Evolutionary conservation across 2,888 invertebrate genomes (phyloP).

Genomic region (Scaptomyza caliginosa): DNA sequence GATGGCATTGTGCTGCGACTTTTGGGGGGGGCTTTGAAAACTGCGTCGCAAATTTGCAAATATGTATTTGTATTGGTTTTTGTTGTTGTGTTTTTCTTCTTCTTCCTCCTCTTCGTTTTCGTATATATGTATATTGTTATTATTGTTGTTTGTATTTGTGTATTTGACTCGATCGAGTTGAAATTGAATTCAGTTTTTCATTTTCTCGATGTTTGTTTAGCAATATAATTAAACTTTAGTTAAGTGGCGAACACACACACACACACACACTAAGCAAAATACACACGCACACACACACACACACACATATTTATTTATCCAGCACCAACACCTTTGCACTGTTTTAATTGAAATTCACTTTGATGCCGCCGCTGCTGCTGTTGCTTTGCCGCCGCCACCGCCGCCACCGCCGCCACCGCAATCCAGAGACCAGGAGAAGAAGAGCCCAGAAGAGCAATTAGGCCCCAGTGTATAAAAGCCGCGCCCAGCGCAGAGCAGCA

Average conservation of each 20-base stretch:
- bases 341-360: conserved; percentile 65
- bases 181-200: conserved; percentile 49
- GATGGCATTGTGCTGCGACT: conserved; percentile 22
- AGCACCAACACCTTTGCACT: conserved; percentile 58
- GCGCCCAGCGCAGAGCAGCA: conserved; percentile 51
- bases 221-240: conserved; percentile 68
- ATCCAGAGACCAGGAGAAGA: conserved; percentile 33
- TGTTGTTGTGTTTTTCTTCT: conserved; percentile 18
- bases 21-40: conserved; percentile 55
- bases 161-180: conserved; percentile 37
- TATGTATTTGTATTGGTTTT: conserved; percentile 17
- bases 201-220: conserved; percentile 52
- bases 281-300: conserved; percentile 29
- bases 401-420: conserved; percentile 6
- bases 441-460: conserved; percentile 31
- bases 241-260: conserved; percentile 45
- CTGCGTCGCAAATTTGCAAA: conserved; percentile 70
- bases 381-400: conserved; percentile 11
- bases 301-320: no score
- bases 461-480: conserved; percentile 37
- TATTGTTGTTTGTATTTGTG: conserved; percentile 24
- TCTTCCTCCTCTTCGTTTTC: no score
- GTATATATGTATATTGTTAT: no score
- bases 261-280: conserved; percentile 19
- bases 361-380: conserved; percentile 49